Evolutionary conservation across 1,140 invertebrate species (phyloP).

Genomic region (Habropoda laboriosa): DNA sequence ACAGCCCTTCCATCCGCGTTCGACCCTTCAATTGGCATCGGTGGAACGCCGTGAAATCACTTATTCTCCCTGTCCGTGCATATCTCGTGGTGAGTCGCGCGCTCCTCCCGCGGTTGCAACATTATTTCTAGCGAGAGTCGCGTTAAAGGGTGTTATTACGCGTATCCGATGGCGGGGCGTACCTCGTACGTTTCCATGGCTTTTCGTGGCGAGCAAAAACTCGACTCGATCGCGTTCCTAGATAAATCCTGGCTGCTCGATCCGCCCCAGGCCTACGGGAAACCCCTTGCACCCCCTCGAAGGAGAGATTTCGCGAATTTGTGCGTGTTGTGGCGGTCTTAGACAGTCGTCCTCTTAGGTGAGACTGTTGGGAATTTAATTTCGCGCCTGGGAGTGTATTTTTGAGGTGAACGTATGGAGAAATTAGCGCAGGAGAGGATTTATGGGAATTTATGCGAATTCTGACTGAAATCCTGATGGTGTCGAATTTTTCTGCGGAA

Average conservation of each 20-base stretch:
- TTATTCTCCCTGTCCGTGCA: constrained; percentile 51
- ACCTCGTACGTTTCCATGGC: constrained; percentile 52
- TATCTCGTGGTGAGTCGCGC: constrained; percentile 24
- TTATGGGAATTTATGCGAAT: too few relatives aligned
- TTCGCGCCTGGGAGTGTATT: too few relatives aligned
- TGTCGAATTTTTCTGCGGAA: neutral
- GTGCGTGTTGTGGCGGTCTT: too few relatives aligned
- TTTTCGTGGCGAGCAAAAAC: constrained; percentile 59
- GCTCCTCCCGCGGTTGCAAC: constrained; percentile 46
- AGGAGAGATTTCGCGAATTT: constrained; percentile 53
- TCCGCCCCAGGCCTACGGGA: neutral
- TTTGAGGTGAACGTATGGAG: too few relatives aligned
- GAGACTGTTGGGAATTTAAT: too few relatives aligned
- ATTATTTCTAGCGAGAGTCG: constrained; percentile 53
- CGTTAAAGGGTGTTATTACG: constrained; percentile 75
- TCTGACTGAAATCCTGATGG: neutral
- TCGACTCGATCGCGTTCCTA: constrained; percentile 57
- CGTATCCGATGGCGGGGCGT: constrained; percentile 62
- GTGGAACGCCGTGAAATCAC: constrained; percentile 58
- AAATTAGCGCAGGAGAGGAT: too few relatives aligned
- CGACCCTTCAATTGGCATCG: too few relatives aligned
- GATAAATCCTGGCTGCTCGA: constrained; percentile 54
- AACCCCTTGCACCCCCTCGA: constrained; percentile 30
- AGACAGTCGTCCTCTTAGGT: too few relatives aligned
- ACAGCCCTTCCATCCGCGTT: neutral